Evolutionary conservation across 1,140 invertebrate species (phyloP), one percentile per base, ranked within the genome.

Genomic region (Stratiolaelaps scimitus): DNA sequence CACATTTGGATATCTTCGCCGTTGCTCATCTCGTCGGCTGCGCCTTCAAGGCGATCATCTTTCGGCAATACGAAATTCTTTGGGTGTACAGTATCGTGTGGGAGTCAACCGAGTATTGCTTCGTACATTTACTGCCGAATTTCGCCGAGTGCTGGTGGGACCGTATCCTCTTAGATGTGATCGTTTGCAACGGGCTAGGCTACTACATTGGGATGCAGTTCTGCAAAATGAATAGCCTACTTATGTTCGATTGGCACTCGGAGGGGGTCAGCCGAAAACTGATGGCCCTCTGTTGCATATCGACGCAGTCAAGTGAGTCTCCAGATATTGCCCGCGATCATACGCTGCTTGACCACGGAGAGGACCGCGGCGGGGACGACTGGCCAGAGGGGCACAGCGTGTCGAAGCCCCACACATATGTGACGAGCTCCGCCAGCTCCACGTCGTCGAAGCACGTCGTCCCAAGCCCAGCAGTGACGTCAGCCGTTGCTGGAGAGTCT

Each of bases 141-240:
- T 98, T 98, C 77, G 80, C 89, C 43, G 95, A 99, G 76, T 99
- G 95, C 75, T 98, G 95, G 95, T 99, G 95, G 94, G 95, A 99
- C 80, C 89, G 92, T 10, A 76, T 95, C 28, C 84, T 98, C 68
- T 79, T 98, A 64, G 95, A 98, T 79, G 88, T 98, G 26, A 73
- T 98, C 2, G 73, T 98, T 13, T 98, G 94, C 77, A 98, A 99
- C 77, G 95, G 94, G n/a, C 79, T 96, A 28, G 95, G 95, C 60
- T 98, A 98, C 74, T 95, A 86, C 84, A 83, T 90, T 72, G 93
- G 93, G 28, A 82, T 97, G 74, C 84, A 84, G 73, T 84, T 97
- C 68, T 96, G 92, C 73, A 83, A 84, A 72, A 76, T 76, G 60
- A 79, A 97, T 43, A 92, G 95, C 79, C 96, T 97, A 88, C 81